phyloP scores from a whole-genome alignment of 2,888 invertebrate species.

The Agrotis clavis region DNA sequence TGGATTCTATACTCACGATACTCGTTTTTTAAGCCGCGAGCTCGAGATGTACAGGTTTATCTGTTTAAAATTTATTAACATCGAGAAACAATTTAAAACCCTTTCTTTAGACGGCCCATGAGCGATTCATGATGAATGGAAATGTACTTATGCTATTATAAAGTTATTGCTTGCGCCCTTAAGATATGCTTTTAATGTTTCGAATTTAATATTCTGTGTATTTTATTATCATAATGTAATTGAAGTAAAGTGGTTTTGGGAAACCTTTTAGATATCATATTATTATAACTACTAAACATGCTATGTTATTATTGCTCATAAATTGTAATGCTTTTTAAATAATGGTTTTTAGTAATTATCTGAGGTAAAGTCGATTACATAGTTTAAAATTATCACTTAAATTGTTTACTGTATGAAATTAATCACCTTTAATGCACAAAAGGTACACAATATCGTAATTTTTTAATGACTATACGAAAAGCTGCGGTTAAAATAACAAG shows the following conservation, averaged over 20 bases:
- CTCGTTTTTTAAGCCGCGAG: slow-evolving; percentile 90
- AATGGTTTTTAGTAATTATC: slow-evolving; percentile 38
- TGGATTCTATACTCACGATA: slow-evolving; percentile 90
- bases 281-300: slow-evolving; percentile 42
- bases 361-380: slow-evolving; percentile 40
- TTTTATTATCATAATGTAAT: slow-evolving; percentile 55
- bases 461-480: slow-evolving; percentile 59
- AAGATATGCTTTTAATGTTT: slow-evolving; percentile 68
- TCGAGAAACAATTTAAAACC: slow-evolving; percentile 91
- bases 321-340: slow-evolving; percentile 53
- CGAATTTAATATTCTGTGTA: slow-evolving; percentile 59
- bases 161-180: slow-evolving; percentile 76
- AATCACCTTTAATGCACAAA: slow-evolving; percentile 53
- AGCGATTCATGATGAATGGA: slow-evolving; percentile 87
- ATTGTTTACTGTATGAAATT: slow-evolving; percentile 43
- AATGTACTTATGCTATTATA: slow-evolving; percentile 81
- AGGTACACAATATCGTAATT: slow-evolving; percentile 48
- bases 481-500: slow-evolving; percentile 46
- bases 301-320: slow-evolving; percentile 55
- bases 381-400: slow-evolving; percentile 50
- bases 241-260: slow-evolving; percentile 56
- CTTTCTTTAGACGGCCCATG: slow-evolving; percentile 86
- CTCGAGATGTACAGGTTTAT: slow-evolving; percentile 91
- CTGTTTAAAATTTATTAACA: slow-evolving; percentile 91
- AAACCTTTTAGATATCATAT: slow-evolving; percentile 35